Evolutionary conservation across 64 coral and sea anemone genomes (phyloP).

Genomic region (Acropora tenuis): DNA sequence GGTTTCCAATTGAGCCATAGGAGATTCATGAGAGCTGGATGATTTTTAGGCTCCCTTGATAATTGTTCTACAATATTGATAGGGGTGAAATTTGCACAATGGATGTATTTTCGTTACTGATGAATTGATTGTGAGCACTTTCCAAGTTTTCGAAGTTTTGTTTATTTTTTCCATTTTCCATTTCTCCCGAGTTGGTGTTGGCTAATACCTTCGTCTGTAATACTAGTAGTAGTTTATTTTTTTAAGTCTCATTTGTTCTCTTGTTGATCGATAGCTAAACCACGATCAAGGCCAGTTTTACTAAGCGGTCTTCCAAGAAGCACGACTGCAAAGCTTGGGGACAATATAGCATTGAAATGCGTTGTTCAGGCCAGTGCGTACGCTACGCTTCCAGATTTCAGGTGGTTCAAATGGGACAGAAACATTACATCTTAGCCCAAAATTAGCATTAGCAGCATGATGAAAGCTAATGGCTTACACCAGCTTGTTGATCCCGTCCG

Average conservation of each 20-base stretch:
- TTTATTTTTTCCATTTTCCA: too few species aligned
- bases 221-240: neutral
- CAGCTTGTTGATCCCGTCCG: constrained; percentile 51
- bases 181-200: too few species aligned
- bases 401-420: constrained; percentile 88
- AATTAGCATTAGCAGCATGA: neutral
- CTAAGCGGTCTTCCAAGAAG: constrained; percentile 74
- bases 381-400: constrained; percentile 82
- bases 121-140: too few species aligned
- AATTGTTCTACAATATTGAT: too few species aligned
- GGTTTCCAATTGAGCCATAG: neutral
- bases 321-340: constrained; percentile 64
- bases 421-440: constrained; percentile 53
- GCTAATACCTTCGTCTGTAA: neutral
- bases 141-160: too few species aligned
- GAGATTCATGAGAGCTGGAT: too few species aligned
- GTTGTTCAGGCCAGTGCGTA: constrained; percentile 69
- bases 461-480: constrained; percentile 23
- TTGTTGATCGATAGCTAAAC: constrained; percentile 62
- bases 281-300: constrained; percentile 72
- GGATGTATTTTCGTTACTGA: too few species aligned
- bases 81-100: too few species aligned
- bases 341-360: constrained; percentile 75
- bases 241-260: neutral
- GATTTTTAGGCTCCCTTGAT: too few species aligned